Evolutionary conservation across 2,888 invertebrate genomes (phyloP).

Genomic region (Thereva unica): DNA sequence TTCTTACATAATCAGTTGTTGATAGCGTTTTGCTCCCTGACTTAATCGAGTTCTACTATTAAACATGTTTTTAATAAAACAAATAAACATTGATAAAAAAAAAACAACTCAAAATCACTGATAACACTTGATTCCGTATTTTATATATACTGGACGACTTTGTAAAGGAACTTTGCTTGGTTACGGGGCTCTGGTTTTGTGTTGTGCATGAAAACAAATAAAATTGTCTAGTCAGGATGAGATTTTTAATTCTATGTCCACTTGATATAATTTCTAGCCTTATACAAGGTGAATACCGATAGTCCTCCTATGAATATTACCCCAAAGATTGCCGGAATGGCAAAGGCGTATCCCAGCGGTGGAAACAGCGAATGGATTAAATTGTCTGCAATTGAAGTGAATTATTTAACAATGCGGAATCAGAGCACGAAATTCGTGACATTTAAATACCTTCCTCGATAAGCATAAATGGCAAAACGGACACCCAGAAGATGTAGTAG

Average conservation of each 20-base stretch:
- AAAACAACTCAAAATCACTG: no score
- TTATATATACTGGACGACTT: no score
- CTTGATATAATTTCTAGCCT: slow-evolving; percentile 48
- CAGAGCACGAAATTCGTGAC: slow-evolving; percentile 29
- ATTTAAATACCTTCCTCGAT: slow-evolving; percentile 62
- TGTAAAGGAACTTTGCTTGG: no score
- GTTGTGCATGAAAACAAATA: not conserved
- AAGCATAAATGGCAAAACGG: slow-evolving; percentile 70
- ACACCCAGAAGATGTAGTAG: slow-evolving; percentile 68
- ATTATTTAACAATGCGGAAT: slow-evolving; percentile 25
- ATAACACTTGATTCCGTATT: no score
- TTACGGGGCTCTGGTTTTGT: slow-evolving; percentile 1
- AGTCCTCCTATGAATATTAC: slow-evolving; percentile 69
- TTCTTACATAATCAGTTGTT: no score
- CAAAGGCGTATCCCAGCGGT: slow-evolving; percentile 64
- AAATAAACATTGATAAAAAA: no score
- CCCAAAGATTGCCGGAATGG: slow-evolving; percentile 65
- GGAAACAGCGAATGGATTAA: slow-evolving; percentile 61
- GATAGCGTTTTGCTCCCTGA: no score
- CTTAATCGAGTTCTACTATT: no score
- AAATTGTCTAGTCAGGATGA: not conserved
- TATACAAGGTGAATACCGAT: slow-evolving; percentile 66
- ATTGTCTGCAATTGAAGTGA: slow-evolving; percentile 58
- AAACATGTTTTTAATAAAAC: no score
- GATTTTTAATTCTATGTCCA: slow-evolving; percentile 8